These are phyloP conservation scores for Malurus leucopterus DNA, from an alignment of 2,797 vertebrate genomes.

Conservation along the genomic window DNA sequence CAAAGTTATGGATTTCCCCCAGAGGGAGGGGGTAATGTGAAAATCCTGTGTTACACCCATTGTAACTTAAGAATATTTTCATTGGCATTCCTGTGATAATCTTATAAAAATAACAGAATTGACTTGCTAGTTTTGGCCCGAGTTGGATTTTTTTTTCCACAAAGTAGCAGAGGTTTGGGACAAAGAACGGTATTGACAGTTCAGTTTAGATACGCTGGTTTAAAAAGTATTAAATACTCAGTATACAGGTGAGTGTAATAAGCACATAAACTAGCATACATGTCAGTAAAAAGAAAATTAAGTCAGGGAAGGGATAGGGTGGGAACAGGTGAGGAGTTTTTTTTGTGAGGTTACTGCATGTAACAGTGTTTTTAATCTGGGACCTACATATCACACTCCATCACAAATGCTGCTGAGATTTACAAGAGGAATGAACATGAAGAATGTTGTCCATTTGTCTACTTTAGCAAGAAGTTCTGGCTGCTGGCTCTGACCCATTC, in stretches of 20 bases:
- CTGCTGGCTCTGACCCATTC: not conserved
- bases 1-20: conserved; percentile 68
- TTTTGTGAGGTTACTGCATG: not conserved
- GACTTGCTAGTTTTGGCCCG: conserved; percentile 49
- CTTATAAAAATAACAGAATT: conserved; percentile 67
- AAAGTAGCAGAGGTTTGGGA: conserved; percentile 40
- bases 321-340: not conserved
- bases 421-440: not conserved
- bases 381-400: not conserved
- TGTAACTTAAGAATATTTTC: conserved; percentile 74
- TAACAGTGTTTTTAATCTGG: not conserved
- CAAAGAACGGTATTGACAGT: conserved; percentile 24
- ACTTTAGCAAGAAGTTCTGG: not conserved
- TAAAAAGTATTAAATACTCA: not conserved
- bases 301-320: not conserved
- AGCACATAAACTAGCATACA: not conserved
- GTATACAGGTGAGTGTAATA: not conserved
- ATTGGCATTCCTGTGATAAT: conserved; percentile 62
- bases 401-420: not conserved
- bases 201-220: not conserved
- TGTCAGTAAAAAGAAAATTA: not conserved
- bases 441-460: not conserved
- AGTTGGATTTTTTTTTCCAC: conserved; percentile 44
- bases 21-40: conserved; percentile 60
- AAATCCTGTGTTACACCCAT: conserved; percentile 68